phyloP scores from a whole-genome alignment of 2,797 vertebrate species.

The Valencia hispanica region DNA sequence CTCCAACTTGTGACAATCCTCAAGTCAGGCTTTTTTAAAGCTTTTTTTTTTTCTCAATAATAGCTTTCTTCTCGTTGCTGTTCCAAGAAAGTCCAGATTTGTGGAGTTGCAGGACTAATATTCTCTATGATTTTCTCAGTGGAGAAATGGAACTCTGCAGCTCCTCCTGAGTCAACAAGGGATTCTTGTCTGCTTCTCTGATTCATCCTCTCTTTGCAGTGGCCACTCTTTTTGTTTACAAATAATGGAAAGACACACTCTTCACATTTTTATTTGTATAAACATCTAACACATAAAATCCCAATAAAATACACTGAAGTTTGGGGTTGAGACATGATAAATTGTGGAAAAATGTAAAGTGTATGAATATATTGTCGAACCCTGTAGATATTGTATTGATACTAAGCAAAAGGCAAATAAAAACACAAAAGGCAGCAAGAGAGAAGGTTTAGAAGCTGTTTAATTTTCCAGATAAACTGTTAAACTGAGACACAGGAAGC shows the following conservation, averaged over 20 bases:
- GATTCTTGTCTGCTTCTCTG: neutral
- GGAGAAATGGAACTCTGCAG: neutral
- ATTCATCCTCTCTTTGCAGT: neutral
- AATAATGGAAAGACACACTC: neutral
- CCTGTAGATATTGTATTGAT: neutral
- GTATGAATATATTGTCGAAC: neutral
- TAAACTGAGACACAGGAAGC: constrained; percentile 10
- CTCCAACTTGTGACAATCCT: too few relatives aligned
- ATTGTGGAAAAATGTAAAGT: neutral
- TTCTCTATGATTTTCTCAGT: neutral
- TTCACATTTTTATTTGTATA: neutral
- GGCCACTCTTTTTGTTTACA: neutral
- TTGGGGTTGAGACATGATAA: neutral
- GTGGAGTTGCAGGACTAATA: neutral
- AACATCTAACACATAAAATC: neutral
- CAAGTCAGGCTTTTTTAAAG: neutral
- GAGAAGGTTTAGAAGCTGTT: neutral
- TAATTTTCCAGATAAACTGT: constrained; percentile 5
- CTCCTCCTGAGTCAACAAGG: neutral
- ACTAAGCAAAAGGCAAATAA: neutral
- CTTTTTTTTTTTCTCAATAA: neutral
- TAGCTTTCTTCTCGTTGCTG: neutral
- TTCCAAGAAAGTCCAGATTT: neutral
- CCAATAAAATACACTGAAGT: neutral
- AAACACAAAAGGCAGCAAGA: neutral